Evolutionary conservation across 2,113 vertebrate genomes (phyloP), one percentile per base, ranked within the genome.

Genomic region (Notarius quadriscutis): DNA sequence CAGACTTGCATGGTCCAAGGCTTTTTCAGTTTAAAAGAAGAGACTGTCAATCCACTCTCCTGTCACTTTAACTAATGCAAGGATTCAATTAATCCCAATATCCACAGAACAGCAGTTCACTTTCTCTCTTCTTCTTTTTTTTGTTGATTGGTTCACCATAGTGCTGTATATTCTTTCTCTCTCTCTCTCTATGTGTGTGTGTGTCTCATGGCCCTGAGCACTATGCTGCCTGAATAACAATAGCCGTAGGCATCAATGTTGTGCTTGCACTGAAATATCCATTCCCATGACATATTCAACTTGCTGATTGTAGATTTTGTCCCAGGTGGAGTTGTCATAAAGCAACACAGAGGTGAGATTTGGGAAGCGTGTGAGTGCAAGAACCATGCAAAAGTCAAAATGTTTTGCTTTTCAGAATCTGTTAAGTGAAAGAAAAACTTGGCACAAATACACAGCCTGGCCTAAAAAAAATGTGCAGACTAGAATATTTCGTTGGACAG

Each of bases 51-150:
- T 91, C 90, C 91, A 75, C 75, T 81, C 87, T 87, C 62, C 50
- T 51, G n/a, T 91, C 91, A 92, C 92, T 92, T 92, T 89, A 90
- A 88, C 87, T 87, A 87, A 87, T 62, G 86, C 87, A 27, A 88
- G 81, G 88, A 89, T 89, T 92, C 87, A 91, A 86, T 89, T 91
- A 91, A 91, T 91, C 89, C 60, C 84, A 57, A 25, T 60, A 88
- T 89, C 87, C 88, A 69, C 48, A 87, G 88, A 84, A 74, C 80
- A 80, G 34, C 57, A 69, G 86, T 89, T 90, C 62, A 85, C 91
- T 92, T 92, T 91, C 41, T 74, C 85, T 86, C 63, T 75, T 5
- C 4, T 84, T 90, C 58, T 72, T 5, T 17, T 22, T 71, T 82
- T 4, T 92, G 91, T 91, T 62, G 60, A 71, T 78, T 50, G 67